phyloP scores from a whole-genome alignment of 2,113 vertebrate genomes.

The Chaetodon trifascialis region DNA sequence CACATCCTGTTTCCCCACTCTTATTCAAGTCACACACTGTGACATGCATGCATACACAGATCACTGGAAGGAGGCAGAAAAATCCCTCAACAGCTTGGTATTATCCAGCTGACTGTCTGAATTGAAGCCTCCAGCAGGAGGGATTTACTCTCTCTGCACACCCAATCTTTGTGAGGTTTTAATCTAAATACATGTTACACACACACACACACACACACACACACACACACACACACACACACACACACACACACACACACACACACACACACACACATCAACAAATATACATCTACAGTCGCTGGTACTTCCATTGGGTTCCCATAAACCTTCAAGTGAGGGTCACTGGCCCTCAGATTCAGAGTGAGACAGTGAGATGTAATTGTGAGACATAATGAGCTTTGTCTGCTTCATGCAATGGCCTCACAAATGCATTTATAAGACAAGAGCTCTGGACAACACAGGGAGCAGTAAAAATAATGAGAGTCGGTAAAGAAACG shows the following conservation, averaged over 20 bases:
- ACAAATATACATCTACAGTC: constrained; percentile 6
- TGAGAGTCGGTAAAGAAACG: constrained; percentile 18
- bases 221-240: constrained; percentile 36
- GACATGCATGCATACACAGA: constrained; percentile 36
- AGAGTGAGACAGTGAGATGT: constrained; percentile 40
- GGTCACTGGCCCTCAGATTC: constrained; percentile 14
- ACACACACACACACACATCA: constrained; percentile 34
- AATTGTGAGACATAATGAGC: constrained; percentile 49
- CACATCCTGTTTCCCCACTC: neutral
- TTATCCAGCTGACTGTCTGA: constrained; percentile 68
- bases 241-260: constrained; percentile 36
- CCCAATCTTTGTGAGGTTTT: constrained; percentile 61
- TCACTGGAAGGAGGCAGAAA: constrained; percentile 44
- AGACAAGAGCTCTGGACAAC: constrained; percentile 31
- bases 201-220: constrained; percentile 39
- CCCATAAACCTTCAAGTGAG: constrained; percentile 7
- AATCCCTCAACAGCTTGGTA: constrained; percentile 65
- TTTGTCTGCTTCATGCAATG: constrained; percentile 51
- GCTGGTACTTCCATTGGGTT: constrained; percentile 22
- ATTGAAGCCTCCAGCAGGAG: constrained; percentile 63
- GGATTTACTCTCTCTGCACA: constrained; percentile 67
- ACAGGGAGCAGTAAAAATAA: constrained; percentile 21
- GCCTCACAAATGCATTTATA: constrained; percentile 44
- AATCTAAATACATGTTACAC: constrained; percentile 47
- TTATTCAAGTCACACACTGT: constrained; percentile 39